phyloP scores from a whole-genome alignment of 2,888 invertebrate genomes.

The Xylota segnis region DNA sequence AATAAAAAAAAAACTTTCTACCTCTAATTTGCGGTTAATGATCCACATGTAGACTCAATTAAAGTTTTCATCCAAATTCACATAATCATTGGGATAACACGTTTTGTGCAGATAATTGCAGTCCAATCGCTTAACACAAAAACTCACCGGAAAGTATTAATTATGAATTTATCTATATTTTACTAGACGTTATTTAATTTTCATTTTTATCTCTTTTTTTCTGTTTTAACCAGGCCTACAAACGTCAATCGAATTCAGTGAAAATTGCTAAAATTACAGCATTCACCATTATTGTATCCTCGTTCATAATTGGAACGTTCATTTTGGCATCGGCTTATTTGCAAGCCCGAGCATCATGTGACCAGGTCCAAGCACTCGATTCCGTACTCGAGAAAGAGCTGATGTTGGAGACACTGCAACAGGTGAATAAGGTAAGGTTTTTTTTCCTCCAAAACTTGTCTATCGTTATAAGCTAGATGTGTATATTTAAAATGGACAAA shows the following conservation, averaged over 20 bases:
- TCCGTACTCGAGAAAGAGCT: constrained; percentile 89
- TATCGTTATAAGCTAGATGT: neutral
- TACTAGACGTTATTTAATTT: constrained; percentile 43
- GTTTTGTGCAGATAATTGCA: constrained; percentile 30
- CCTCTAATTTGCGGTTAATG: constrained; percentile 47
- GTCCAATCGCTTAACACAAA: constrained; percentile 41
- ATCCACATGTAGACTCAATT: constrained; percentile 18
- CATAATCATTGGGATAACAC: neutral
- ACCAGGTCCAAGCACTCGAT: constrained; percentile 89
- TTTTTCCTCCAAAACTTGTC: neutral
- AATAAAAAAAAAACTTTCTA: constrained; percentile 16
- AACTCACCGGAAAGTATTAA: constrained; percentile 43
- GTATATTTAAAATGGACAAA: neutral
- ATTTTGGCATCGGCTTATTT: constrained; percentile 94
- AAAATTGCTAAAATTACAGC: constrained; percentile 95
- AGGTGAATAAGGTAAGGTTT: constrained; percentile 87
- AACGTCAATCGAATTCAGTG: constrained; percentile 90
- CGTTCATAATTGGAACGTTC: constrained; percentile 92
- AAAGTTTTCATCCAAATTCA: constrained; percentile 7
- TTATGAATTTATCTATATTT: constrained; percentile 17
- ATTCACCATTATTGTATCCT: constrained; percentile 91
- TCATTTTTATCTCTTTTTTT: constrained; percentile 63
- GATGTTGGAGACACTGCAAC: constrained; percentile 89
- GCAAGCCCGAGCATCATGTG: constrained; percentile 92
- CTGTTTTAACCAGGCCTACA: constrained; percentile 89